Percentiles rank a stretch among this genome's conserved stretches.
phyloP scores from a whole-genome alignment of 2,888 invertebrate species.

The Noctua janthina region DNA sequence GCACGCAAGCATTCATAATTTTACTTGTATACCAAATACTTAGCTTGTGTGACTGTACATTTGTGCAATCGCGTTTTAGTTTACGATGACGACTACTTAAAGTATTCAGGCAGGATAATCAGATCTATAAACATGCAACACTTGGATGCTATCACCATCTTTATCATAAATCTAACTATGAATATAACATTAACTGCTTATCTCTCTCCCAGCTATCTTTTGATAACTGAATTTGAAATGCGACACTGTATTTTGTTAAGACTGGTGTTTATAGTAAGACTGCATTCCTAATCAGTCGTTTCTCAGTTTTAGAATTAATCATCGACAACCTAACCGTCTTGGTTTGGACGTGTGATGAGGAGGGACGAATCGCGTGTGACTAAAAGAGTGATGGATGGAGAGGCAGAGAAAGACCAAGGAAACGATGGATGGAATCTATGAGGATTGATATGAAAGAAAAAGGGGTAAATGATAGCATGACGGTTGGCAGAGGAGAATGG shows the following conservation, averaged over 20 bases:
- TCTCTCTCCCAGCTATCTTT: constrained; percentile 40
- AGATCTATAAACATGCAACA: constrained; percentile 52
- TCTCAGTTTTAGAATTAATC: background rate
- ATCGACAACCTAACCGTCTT: background rate
- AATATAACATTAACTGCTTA: constrained; percentile 51
- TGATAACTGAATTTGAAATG: constrained; percentile 44
- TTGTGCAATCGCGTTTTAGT: constrained; percentile 11
- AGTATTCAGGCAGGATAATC: constrained; percentile 44
- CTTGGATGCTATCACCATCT: constrained; percentile 30
- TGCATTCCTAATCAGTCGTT: constrained; percentile 30
- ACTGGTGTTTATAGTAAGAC: background rate
- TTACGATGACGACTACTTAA: constrained; percentile 16
- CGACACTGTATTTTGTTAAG: constrained; percentile 7
- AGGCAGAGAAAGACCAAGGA: too few species aligned
- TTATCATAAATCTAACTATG: constrained; percentile 48
- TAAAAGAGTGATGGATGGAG: too few species aligned
- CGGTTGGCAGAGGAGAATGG: too few species aligned
- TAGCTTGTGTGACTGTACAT: background rate
- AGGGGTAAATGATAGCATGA: too few species aligned
- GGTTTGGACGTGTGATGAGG: too few species aligned
- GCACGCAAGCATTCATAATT: background rate
- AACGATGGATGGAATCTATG: too few species aligned
- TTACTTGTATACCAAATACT: background rate
- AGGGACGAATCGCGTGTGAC: too few species aligned
- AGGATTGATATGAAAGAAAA: too few species aligned